phyloP scores from a whole-genome alignment of 2,888 invertebrate species.

The Chrysolina oricalcia region DNA sequence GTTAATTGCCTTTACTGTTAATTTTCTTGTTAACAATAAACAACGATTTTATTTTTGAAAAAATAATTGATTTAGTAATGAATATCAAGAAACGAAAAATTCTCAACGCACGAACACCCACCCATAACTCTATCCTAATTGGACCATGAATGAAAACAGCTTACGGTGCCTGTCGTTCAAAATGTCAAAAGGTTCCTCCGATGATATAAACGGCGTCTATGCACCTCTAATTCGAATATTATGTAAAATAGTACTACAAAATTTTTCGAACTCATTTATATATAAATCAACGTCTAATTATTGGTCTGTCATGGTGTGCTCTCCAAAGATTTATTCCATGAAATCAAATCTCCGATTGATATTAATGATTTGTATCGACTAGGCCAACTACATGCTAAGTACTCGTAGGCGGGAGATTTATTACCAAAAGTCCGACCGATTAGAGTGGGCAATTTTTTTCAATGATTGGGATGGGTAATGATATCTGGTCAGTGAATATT shows the following conservation, averaged over 20 bases:
- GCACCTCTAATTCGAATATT: constrained; percentile 36
- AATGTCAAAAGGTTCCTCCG: constrained; percentile 15
- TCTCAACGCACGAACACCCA: neutral
- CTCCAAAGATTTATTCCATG: constrained; percentile 33
- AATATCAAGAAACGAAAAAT: neutral
- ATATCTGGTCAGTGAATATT: too few species aligned
- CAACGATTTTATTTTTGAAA: too few species aligned
- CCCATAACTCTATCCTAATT: constrained; percentile 8
- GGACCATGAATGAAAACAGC: constrained; percentile 25
- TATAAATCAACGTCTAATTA: constrained; percentile 36
- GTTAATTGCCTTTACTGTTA: too few species aligned
- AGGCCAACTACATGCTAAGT: constrained; percentile 22
- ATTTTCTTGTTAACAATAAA: too few species aligned
- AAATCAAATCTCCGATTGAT: constrained; percentile 40
- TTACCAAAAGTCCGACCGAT: neutral
- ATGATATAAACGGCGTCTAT: constrained; percentile 22
- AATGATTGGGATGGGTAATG: neutral
- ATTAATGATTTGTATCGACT: constrained; percentile 31
- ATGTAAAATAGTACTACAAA: constrained; percentile 31
- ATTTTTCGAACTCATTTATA: constrained; percentile 29
- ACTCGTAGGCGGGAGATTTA: constrained; percentile 6
- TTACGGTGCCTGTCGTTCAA: constrained; percentile 22
- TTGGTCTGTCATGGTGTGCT: constrained; percentile 29
- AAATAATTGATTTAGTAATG: neutral
- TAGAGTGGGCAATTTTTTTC: neutral